phyloP scores from a whole-genome alignment of 2,797 vertebrate species.

The Centropyge bicolor region DNA sequence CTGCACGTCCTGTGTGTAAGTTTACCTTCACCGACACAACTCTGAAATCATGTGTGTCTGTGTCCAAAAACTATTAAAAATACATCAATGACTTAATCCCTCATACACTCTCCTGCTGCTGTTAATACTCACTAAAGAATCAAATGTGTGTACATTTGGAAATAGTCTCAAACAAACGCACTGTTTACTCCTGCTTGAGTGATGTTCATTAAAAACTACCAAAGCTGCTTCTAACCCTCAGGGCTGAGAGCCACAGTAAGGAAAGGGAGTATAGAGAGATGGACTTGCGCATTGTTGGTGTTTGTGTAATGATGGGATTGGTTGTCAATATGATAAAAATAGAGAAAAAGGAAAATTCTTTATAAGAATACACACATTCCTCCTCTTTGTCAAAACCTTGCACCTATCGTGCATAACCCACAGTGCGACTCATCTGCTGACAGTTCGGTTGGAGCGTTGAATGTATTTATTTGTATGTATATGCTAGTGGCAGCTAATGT shows the following conservation, averaged over 20 bases:
- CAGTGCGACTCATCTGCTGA: too few relatives aligned
- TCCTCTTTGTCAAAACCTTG: not conserved
- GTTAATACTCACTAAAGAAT: not conserved
- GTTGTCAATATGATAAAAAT: not conserved
- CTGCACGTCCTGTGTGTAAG: conserved; percentile 95
- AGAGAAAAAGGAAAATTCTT: not conserved
- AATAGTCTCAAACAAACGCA: not conserved
- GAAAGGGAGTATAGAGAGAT: not conserved
- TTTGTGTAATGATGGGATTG: not conserved
- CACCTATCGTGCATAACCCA: not conserved
- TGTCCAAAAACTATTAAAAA: not conserved
- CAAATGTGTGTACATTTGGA: not conserved
- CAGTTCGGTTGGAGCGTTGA: not conserved
- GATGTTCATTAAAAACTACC: too few relatives aligned
- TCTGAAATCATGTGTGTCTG: conserved; percentile 1
- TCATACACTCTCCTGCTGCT: not conserved
- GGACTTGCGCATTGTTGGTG: not conserved
- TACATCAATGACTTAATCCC: not conserved
- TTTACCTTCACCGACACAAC: conserved; percentile 53
- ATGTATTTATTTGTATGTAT: not conserved
- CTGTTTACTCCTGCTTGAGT: not conserved
- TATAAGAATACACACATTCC: not conserved
- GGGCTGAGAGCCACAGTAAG: not conserved
- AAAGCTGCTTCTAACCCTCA: not conserved
- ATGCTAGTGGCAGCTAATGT: too few relatives aligned